These are phyloP conservation scores for Synaphobranchus kaupii DNA, from an alignment of 2,797 vertebrate species.

Conservation along the genomic window DNA sequence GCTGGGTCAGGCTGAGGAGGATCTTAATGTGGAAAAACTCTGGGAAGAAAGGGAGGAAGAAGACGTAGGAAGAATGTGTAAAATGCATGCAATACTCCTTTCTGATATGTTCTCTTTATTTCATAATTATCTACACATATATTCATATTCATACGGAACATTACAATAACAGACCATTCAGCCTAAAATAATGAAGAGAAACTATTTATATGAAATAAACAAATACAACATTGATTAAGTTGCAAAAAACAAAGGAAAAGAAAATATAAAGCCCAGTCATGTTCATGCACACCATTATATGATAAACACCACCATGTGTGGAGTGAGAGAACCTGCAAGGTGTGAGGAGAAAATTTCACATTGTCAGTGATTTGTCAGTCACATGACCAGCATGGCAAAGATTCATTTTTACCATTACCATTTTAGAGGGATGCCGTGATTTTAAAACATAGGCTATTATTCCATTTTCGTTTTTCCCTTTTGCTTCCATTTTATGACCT, in stretches of 20 bases:
- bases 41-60: not conserved
- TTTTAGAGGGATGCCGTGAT: not conserved
- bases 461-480: not conserved
- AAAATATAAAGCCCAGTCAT: not conserved
- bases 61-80: not conserved
- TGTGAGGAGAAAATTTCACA: not conserved
- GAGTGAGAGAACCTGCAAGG: not conserved
- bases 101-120: no score
- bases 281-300: not conserved
- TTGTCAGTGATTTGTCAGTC: not conserved
- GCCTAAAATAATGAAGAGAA: not conserved
- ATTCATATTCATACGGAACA: not conserved
- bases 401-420: not conserved
- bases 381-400: not conserved
- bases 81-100: no score
- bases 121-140: not conserved
- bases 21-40: not conserved
- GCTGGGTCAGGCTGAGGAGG: not conserved
- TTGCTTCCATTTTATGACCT: not conserved
- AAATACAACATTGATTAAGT: not conserved
- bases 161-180: conserved; percentile 4
- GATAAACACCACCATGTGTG: not conserved
- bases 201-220: not conserved
- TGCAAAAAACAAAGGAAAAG: not conserved
- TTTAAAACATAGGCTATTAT: not conserved